phyloP scores from a whole-genome alignment of 2,888 invertebrate genomes.

The Plusia festucae region DNA sequence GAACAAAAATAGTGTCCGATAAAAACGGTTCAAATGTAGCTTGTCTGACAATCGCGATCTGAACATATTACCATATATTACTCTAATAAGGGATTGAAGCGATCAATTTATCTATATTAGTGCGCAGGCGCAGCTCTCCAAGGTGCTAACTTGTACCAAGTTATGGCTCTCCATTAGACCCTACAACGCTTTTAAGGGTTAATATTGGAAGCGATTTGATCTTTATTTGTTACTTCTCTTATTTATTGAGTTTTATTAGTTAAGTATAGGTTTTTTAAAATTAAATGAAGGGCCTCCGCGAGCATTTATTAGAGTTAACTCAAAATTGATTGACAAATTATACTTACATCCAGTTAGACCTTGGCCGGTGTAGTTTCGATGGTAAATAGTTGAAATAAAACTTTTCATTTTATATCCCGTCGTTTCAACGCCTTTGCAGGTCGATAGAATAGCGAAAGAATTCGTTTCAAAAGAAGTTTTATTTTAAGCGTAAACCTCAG shows the following conservation, averaged over 20 bases:
- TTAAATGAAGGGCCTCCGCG: background rate
- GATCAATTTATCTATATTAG: constrained; percentile 81
- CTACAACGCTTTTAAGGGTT: constrained; percentile 50
- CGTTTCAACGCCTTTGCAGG: too few species aligned
- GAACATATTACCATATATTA: constrained; percentile 84
- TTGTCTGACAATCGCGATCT: constrained; percentile 81
- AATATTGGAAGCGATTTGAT: constrained; percentile 46
- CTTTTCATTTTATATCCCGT: too few species aligned
- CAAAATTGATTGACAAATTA: background rate
- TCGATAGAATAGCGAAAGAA: too few species aligned
- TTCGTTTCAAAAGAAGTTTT: too few species aligned
- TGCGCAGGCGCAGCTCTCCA: constrained; percentile 73
- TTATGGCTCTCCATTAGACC: constrained; percentile 74
- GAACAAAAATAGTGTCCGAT: constrained; percentile 85
- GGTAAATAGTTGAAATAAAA: too few species aligned
- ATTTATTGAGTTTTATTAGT: constrained; percentile 17
- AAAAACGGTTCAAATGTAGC: constrained; percentile 87
- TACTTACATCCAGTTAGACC: too few species aligned
- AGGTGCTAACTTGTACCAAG: constrained; percentile 67
- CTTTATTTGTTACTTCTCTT: constrained; percentile 52
- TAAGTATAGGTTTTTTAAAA: background rate
- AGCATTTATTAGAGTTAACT: background rate
- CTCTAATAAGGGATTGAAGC: constrained; percentile 80
- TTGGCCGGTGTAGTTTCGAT: too few species aligned
- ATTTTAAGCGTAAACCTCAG: too few species aligned